Percentiles rank a stretch among this genome's conserved stretches.
phyloP scores from a whole-genome alignment of 2,797 vertebrate genomes.

The Lacerta agilis region DNA sequence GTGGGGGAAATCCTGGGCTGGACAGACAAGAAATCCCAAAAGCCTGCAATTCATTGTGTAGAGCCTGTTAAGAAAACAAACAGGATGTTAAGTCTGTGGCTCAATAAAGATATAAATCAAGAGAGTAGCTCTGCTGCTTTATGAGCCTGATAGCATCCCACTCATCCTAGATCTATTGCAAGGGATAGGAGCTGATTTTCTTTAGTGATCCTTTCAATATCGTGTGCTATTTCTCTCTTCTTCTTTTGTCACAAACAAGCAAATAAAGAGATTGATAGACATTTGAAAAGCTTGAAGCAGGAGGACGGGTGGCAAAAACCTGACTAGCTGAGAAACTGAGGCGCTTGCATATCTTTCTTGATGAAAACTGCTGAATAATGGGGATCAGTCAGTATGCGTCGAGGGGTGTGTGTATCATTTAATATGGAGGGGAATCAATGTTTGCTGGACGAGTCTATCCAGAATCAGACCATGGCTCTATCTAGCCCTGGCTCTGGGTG shows the following conservation, averaged over 20 bases:
- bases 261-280: neutral
- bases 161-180: slow-evolving; percentile 13
- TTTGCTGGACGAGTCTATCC: neutral
- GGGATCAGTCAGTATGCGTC: neutral
- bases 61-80: slow-evolving; percentile 32
- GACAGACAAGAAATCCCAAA: slow-evolving; percentile 27
- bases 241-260: neutral
- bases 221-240: neutral
- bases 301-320: neutral
- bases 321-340: neutral
- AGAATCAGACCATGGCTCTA: neutral
- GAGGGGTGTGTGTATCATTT: neutral
- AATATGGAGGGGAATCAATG: neutral
- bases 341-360: neutral
- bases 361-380: neutral
- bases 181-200: slow-evolving; percentile 8
- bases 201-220: neutral
- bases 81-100: slow-evolving; percentile 9
- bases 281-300: neutral
- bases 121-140: neutral
- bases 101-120: slow-evolving; percentile 42
- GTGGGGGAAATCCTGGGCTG: neutral
- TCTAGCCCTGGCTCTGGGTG: neutral
- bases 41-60: slow-evolving; percentile 26
- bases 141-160: slow-evolving; percentile 6